Base-by-base conservation (phyloP, 1,140 invertebrate genomes). In the Pachyrhynchus sulphureomaculatus region DNA sequence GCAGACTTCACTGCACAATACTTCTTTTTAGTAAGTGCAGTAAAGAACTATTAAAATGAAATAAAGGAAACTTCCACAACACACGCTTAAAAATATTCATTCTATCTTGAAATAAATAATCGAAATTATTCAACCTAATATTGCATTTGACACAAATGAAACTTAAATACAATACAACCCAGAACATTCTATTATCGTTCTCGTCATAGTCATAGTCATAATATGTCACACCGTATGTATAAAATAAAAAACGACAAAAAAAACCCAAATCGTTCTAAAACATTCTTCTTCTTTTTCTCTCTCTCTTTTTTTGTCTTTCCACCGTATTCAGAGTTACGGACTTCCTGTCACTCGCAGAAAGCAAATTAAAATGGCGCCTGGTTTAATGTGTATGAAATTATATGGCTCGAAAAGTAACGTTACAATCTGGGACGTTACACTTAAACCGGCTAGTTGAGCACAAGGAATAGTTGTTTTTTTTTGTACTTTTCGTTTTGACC, bases 311-410 rank as follows among this genome's bases (percentile, higher is more conserved):
- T 58, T 48, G 55, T 58, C 55, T 58, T 24, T 23, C 18, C 53
- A 29, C 8, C 26, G 12, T 29, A 9, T 29, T 29, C 26, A 29
- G 33, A 21, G 1, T 9, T 6, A 37, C 48, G 26, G 37, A 53
- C 58, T 61, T 61, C 58, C 58, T 53, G 58, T 61, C 58, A 61
- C 58, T 52, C 45, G 37, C 58, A 61, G 58, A 21, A 53, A 49
- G 48, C 48, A 61, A 61, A 61, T 61, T 61, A 61, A 61, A 61
- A 61, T 53, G 58, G 58, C 58, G 48, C 49, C 58, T 53, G 9
- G 33, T 15, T 53, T 61, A 61, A 61, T 61, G 49, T 20, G 48
- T 53, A 61, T 61, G 48, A 61, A 61, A 61, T 61, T 61, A 61
- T 61, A 61, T 61, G 13, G 58, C 23, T 49, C 58, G 58, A 61